A percentile compares a stretch with the other conserved stretches of the same genome.
phyloP scores from a whole-genome alignment of 2,797 vertebrate species.

The Lophius americanus region DNA sequence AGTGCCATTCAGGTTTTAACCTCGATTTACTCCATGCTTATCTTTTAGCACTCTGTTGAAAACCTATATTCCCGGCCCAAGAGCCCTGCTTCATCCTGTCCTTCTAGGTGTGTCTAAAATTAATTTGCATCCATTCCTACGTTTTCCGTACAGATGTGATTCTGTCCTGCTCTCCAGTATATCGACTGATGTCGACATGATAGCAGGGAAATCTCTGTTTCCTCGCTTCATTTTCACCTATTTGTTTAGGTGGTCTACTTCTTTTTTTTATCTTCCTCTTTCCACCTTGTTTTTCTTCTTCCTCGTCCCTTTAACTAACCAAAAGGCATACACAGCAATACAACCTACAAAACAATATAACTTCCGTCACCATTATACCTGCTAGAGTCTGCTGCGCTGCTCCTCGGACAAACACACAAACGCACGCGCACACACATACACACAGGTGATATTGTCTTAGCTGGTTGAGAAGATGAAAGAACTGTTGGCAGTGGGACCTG shows the following conservation, averaged over 20 bases:
- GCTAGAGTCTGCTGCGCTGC: slow-evolving; percentile 32
- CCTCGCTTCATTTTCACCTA: too few species aligned
- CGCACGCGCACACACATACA: slow-evolving; percentile 13
- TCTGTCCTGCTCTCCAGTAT: slow-evolving; percentile 28
- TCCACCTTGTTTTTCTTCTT: slow-evolving; percentile 15
- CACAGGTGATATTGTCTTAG: slow-evolving; percentile 15
- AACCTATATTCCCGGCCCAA: slow-evolving; percentile 45
- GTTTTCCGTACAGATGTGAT: slow-evolving; percentile 3
- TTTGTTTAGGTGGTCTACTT: neutral
- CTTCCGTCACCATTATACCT: slow-evolving; percentile 12
- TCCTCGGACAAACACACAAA: neutral
- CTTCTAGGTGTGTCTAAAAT: slow-evolving; percentile 24
- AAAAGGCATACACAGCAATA: slow-evolving; percentile 37
- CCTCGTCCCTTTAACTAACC: slow-evolving; percentile 9
- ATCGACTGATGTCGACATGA: slow-evolving; percentile 50
- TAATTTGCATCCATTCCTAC: slow-evolving; percentile 8
- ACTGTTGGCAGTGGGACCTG: slow-evolving; percentile 20
- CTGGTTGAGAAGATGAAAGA: slow-evolving; percentile 27
- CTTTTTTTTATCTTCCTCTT: neutral
- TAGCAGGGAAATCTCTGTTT: too few species aligned
- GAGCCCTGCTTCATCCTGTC: slow-evolving; percentile 36
- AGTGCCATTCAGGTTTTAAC: too few species aligned
- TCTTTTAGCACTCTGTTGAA: slow-evolving; percentile 61
- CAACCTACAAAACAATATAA: slow-evolving; percentile 33
- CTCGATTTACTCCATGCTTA: neutral